phyloP scores from a whole-genome alignment of 2,888 invertebrate species.

The Hyalella azteca region DNA sequence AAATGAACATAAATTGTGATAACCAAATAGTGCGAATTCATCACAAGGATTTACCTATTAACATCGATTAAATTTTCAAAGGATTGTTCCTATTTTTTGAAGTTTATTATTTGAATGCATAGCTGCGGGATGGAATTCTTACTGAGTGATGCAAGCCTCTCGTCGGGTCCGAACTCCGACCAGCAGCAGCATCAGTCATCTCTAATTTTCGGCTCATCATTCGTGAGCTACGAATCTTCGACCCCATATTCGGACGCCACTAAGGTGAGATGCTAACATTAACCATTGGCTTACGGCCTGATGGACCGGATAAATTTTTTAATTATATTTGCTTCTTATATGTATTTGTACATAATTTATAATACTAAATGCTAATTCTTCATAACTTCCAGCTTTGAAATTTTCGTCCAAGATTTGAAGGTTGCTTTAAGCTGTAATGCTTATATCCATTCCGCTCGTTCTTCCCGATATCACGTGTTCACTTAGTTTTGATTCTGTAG shows the following conservation, averaged over 20 bases:
- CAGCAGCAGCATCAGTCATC: background rate
- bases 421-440: background rate
- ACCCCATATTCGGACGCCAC: conserved; percentile 68
- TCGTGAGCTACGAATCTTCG: conserved; percentile 62
- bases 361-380: background rate
- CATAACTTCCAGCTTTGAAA: background rate
- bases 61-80: too few species aligned
- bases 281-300: too few species aligned
- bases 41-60: too few species aligned
- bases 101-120: too few species aligned
- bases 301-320: too few species aligned
- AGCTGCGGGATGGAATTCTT: background rate
- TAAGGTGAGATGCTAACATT: conserved; percentile 62
- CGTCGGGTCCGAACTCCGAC: background rate
- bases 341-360: background rate
- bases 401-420: background rate
- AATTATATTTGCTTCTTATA: too few species aligned
- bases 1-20: too few species aligned
- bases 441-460: too few species aligned
- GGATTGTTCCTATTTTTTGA: too few species aligned
- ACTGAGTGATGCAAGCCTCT: background rate
- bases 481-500: too few species aligned
- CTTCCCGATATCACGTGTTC: too few species aligned
- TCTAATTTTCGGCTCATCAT: conserved; percentile 63
- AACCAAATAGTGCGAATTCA: too few species aligned